A percentile compares a stretch with the other conserved stretches of the same genome.
phyloP scores from a whole-genome alignment of 2,888 invertebrate species.

The Dione juno region DNA sequence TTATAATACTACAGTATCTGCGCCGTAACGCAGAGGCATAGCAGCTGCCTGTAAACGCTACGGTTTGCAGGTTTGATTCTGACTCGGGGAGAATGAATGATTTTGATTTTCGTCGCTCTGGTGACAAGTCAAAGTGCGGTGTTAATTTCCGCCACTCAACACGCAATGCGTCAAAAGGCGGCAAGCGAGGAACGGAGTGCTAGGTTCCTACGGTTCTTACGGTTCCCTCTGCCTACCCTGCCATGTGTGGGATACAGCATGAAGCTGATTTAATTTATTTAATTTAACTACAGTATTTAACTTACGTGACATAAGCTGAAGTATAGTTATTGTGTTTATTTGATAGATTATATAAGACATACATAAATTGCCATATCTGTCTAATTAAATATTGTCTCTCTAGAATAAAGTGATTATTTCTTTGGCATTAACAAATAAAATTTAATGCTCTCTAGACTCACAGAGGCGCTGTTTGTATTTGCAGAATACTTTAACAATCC shows the following conservation, averaged over 20 bases:
- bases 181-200: not conserved
- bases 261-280: no score
- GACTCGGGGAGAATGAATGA: not conserved
- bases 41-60: no score
- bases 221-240: no score
- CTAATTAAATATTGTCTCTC: not conserved
- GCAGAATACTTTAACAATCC: constrained; percentile 5
- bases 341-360: no score
- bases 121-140: not conserved
- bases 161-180: not conserved
- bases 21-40: no score
- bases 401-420: not conserved
- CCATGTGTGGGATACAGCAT: no score
- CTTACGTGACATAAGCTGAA: no score
- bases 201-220: not conserved
- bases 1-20: no score
- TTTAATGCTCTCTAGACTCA: constrained; percentile 2
- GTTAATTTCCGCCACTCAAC: not conserved
- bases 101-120: no score
- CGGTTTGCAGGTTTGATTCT: not conserved
- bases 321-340: no score
- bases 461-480: constrained; percentile 8
- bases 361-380: not conserved
- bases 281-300: no score
- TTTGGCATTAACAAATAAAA: constrained; percentile 18